Percentiles rank a stretch among this genome's conserved stretches.
Conservation (phyloP, 1,140 invertebrate genomes). For the Drosophila mayri region DNA sequence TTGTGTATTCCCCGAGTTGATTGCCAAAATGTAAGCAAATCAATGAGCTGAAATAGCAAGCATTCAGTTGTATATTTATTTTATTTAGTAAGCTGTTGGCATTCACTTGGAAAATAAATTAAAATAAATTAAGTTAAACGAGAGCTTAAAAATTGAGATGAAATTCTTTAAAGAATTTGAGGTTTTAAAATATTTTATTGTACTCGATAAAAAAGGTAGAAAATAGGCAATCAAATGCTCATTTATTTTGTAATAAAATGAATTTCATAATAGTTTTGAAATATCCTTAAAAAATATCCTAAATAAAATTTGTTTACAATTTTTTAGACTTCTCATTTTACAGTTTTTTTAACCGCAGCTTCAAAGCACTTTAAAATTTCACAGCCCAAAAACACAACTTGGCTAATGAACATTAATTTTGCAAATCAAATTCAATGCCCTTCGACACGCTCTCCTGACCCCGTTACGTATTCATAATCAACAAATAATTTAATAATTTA, state of each 20-base stretch:
- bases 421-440: constrained; percentile 16
- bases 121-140: constrained; percentile 13
- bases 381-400: constrained; percentile 6
- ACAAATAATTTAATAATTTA: constrained; percentile 72
- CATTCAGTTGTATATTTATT: neutral
- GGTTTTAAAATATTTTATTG: neutral
- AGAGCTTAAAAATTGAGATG: neutral
- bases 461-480: constrained; percentile 61
- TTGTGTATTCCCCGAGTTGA: constrained; percentile 3
- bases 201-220: too few relatives aligned
- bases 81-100: constrained; percentile 5
- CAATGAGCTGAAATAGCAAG: constrained; percentile 18
- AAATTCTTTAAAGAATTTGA: neutral
- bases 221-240: neutral
- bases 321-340: neutral
- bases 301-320: too few relatives aligned
- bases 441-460: neutral
- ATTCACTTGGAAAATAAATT: constrained; percentile 7
- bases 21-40: constrained; percentile 30
- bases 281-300: too few relatives aligned
- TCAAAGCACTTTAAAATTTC: constrained; percentile 15
- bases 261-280: too few relatives aligned
- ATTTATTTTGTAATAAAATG: too few relatives aligned
- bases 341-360: too few relatives aligned
- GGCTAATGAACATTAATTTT: constrained; percentile 31